Conservation (phyloP, 2,888 invertebrate genomes). For the Cephus pulcher region DNA sequence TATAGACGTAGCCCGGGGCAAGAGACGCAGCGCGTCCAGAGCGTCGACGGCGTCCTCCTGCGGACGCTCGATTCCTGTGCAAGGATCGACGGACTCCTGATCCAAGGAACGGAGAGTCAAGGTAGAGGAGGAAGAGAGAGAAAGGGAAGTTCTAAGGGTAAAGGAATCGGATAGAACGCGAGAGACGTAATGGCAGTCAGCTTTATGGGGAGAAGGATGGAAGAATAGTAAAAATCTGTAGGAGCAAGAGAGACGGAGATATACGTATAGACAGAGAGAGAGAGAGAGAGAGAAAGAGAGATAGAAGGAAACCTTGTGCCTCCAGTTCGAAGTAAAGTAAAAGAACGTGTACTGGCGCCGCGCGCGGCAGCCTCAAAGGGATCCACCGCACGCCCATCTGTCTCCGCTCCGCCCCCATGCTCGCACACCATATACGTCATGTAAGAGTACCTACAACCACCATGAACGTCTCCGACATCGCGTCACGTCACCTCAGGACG, state of each 20-base stretch:
- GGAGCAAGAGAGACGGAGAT: slow-evolving; percentile 22
- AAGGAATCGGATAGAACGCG: background rate
- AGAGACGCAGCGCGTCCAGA: slow-evolving; percentile 30
- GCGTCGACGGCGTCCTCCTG: slow-evolving; percentile 17
- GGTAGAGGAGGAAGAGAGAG: background rate
- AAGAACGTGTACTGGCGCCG: slow-evolving; percentile 59
- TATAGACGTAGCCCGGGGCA: slow-evolving; percentile 40
- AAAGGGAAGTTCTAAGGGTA: slow-evolving; percentile 9
- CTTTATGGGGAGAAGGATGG: slow-evolving; percentile 10
- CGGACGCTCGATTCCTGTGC: slow-evolving; percentile 16
- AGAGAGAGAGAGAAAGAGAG: slow-evolving; percentile 29
- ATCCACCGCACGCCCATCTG: slow-evolving; percentile 66
- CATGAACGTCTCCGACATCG: slow-evolving; percentile 47
- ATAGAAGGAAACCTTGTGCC: slow-evolving; percentile 28
- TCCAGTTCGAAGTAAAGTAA: slow-evolving; percentile 15
- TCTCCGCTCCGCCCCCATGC: slow-evolving; percentile 66
- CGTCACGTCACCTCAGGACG: background rate
- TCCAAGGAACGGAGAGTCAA: slow-evolving; percentile 6
- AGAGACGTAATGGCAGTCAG: background rate
- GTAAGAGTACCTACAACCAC: slow-evolving; percentile 43
- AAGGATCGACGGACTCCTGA: slow-evolving; percentile 14
- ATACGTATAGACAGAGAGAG: background rate
- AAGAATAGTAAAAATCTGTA: slow-evolving; percentile 17
- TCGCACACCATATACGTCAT: slow-evolving; percentile 64
- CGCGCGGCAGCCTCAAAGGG: slow-evolving; percentile 66